Base-by-base conservation (phyloP, 35 echinoderm and acorn worm genomes). In the Apostichopus japonicus region DNA sequence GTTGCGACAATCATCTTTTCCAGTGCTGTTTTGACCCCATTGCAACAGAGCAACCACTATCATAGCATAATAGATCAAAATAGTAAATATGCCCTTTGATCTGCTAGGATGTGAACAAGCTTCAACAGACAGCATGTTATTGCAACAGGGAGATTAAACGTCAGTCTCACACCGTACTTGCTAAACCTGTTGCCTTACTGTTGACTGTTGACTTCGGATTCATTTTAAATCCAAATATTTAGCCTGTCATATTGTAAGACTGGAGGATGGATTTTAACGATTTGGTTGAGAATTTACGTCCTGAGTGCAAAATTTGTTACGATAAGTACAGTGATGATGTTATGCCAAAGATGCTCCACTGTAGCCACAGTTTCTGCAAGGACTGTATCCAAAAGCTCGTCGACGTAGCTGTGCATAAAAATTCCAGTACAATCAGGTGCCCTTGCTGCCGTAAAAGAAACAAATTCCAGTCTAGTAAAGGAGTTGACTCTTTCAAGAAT, bases 291-390 rank as follows among this genome's bases (percentile, higher is more conserved):
- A 89, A 72, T 73, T 73, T 89, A 25, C 21, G 86, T 13, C 67
- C 63, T 1, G 86, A 89, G 33, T 89, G 86, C 86, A 89, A 89
- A 63, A 73, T 89, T 24, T 89, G 86, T 21, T 89, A 89, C 86
- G 86, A 89, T 53, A 57, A 65, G 22, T 89, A 89, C 56, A 65
- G 86, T 17, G 86, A 89, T 65, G 1, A 67, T 53, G 86, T 89
- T 4, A 89, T 89, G 86, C 86, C 86, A 4, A 89, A 89, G 61
- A 89, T 89, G 56, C 61, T 89, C 8, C 86, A 89, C 27, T 89
- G 86, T 63, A 89, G 86, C 62, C 86, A 89, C 56, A 89, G 86
- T 63, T 89, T 89, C 62, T 89, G 86, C 56, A 89, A 51, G 56
- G 86, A 71, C 1, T 89, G 86, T 54, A 65, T 89, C 5, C 61